phyloP scores from a whole-genome alignment of 2,797 vertebrate genomes.

The Gephyroberyx darwinii region DNA sequence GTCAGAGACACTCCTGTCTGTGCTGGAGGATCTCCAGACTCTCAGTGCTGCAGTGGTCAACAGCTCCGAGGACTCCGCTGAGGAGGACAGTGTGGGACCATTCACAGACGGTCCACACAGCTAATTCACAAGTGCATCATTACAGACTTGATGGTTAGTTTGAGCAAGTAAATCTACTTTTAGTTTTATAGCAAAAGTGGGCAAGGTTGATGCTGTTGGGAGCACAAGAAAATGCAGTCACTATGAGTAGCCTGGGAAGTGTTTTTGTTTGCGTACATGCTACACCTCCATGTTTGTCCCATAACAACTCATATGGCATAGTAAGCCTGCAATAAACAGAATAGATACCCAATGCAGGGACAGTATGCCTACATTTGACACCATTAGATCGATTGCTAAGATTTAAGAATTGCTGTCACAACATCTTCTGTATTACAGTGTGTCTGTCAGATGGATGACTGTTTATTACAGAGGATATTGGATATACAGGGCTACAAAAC shows the following conservation, averaged over 20 bases:
- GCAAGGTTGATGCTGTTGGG: slow-evolving; percentile 25
- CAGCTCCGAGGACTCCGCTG: slow-evolving; percentile 80
- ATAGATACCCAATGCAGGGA: neutral
- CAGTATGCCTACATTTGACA: neutral
- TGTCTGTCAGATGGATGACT: neutral
- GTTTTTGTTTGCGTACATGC: too few species aligned
- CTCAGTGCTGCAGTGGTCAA: slow-evolving; percentile 84
- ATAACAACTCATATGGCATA: too few species aligned
- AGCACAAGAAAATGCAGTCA: neutral
- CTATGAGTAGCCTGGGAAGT: too few species aligned
- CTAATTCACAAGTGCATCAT: slow-evolving; percentile 54
- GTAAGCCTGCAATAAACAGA: neutral
- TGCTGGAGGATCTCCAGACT: slow-evolving; percentile 85
- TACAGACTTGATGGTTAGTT: slow-evolving; percentile 44
- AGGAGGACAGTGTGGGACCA: slow-evolving; percentile 62
- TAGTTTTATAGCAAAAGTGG: slow-evolving; percentile 49
- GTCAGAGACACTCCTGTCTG: slow-evolving; percentile 79
- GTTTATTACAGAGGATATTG: neutral
- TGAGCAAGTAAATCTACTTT: slow-evolving; percentile 44
- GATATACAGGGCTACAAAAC: neutral
- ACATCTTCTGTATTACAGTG: neutral
- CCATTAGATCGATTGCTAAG: neutral
- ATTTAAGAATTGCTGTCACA: neutral
- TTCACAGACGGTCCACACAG: slow-evolving; percentile 40
- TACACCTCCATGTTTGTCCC: too few species aligned